These are phyloP conservation scores for Actinemys pallida DNA, from an alignment of 2,113 vertebrate genomes.

Conservation along the genomic window DNA sequence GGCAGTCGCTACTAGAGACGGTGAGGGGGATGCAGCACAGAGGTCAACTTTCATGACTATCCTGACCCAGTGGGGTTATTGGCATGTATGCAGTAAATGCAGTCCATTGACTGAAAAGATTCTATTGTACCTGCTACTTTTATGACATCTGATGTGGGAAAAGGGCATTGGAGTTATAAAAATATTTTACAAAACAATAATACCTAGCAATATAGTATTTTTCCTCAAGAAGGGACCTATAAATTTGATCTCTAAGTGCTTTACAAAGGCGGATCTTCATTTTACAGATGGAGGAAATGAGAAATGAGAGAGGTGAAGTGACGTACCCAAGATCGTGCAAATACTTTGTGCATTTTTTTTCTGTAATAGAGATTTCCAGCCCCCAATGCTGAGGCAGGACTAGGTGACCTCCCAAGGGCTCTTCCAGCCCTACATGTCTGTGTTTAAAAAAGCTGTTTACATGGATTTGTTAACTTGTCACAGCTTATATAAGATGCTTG, in stretches of 20 bases:
- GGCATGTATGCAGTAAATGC: neutral
- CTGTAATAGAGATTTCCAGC: neutral
- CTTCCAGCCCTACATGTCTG: too few relatives aligned
- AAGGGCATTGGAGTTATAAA: neutral
- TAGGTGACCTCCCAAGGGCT: too few relatives aligned
- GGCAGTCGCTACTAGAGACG: neutral
- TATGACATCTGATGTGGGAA: neutral
- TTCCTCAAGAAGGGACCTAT: too few relatives aligned
- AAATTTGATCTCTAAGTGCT: neutral
- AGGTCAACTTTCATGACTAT: neutral
- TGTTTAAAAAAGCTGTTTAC: neutral
- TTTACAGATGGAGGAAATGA: neutral
- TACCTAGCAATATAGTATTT: too few relatives aligned
- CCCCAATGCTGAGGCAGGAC: too few relatives aligned
- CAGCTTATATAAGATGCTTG: slow-evolving; percentile 8
- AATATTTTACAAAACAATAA: neutral
- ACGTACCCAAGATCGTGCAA: neutral
- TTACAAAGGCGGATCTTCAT: neutral
- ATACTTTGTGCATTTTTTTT: neutral
- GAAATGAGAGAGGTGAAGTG: neutral
- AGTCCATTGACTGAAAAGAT: neutral
- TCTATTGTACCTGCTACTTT: neutral
- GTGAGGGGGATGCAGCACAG: neutral
- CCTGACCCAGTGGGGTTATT: neutral
- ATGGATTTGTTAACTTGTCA: neutral